Percentiles rank a stretch among this genome's conserved stretches.
These are phyloP conservation scores for Orchesella cincta DNA, from an alignment of 1,140 invertebrate species.

Conservation along the genomic window DNA sequence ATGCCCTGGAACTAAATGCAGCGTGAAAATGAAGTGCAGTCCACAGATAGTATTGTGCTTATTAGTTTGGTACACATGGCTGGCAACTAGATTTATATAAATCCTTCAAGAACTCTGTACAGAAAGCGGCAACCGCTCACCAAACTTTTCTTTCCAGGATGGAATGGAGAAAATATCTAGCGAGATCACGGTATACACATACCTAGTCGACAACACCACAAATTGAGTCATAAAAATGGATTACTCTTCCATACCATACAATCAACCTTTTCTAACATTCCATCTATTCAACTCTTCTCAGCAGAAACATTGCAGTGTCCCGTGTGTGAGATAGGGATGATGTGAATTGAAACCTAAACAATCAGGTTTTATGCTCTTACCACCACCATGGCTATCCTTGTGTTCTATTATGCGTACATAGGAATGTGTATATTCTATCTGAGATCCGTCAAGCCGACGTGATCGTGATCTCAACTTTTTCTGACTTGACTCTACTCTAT, in stretches of 20 bases:
- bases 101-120: too few relatives aligned
- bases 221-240: conserved; percentile 22
- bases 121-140: too few relatives aligned
- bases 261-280: neutral
- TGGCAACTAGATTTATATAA: too few relatives aligned
- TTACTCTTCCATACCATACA: neutral
- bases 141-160: too few relatives aligned
- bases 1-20: too few relatives aligned
- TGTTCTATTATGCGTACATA: neutral
- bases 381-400: neutral
- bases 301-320: neutral
- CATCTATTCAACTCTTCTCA: neutral
- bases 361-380: conserved; percentile 6
- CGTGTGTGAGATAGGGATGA: conserved; percentile 8
- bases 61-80: too few relatives aligned
- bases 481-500: neutral
- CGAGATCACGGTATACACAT: too few relatives aligned
- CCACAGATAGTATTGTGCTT: too few relatives aligned
- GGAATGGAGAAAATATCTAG: too few relatives aligned
- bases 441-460: too few relatives aligned
- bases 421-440: too few relatives aligned
- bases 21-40: too few relatives aligned
- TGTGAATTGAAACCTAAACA: conserved; percentile 19
- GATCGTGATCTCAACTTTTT: neutral
- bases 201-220: conserved; percentile 4